These are phyloP conservation scores for Bufo bufo DNA, from an alignment of 2,113 vertebrate genomes.

Conservation along the genomic window DNA sequence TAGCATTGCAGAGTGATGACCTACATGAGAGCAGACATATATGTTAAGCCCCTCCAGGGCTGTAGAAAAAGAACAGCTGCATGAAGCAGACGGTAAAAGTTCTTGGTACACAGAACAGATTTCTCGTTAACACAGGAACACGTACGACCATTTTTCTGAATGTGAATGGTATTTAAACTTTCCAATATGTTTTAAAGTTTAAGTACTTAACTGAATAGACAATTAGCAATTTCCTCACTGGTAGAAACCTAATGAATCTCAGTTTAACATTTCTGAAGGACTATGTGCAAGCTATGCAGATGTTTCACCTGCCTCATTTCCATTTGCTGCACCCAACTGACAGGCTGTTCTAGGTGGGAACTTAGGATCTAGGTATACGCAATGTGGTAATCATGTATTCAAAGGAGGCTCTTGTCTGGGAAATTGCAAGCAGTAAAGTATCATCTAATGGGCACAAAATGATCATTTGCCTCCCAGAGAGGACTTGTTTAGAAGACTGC, in stretches of 20 bases:
- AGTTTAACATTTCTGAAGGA: constrained; percentile 38
- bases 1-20: not conserved
- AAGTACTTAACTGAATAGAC: constrained; percentile 34
- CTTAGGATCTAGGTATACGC: constrained; percentile 4
- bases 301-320: constrained; percentile 39
- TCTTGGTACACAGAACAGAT: constrained; percentile 33
- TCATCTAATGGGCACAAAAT: constrained; percentile 45
- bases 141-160: constrained; percentile 37
- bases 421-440: constrained; percentile 44
- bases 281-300: constrained; percentile 25
- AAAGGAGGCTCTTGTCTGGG: constrained; percentile 7
- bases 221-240: constrained; percentile 43
- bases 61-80: constrained; percentile 32
- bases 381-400: constrained; percentile 38
- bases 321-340: not conserved
- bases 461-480: constrained; percentile 35
- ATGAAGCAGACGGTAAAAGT: constrained; percentile 33
- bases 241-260: constrained; percentile 26
- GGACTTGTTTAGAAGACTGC: constrained; percentile 31
- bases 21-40: constrained; percentile 26
- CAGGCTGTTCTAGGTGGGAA: not conserved
- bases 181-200: constrained; percentile 49
- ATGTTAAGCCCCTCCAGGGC: constrained; percentile 7
- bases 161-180: constrained; percentile 51
- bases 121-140: constrained; percentile 25